Evolutionary conservation across 2,888 invertebrate species (phyloP).

Genomic region (Leptinotarsa peninsularis): DNA sequence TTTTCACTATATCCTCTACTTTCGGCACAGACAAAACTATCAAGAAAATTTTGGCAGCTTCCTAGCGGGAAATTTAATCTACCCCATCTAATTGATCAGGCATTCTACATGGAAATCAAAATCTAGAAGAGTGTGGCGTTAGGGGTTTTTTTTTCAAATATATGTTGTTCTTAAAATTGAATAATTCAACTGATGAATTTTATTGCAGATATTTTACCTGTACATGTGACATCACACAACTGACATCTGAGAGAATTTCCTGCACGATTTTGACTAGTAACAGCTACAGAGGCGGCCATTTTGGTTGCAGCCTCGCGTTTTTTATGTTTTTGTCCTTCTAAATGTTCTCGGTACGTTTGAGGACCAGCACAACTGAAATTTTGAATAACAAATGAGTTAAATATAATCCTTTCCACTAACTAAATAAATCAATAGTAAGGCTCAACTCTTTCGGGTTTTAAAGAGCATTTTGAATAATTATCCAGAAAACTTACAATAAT

Average conservation of each 20-base stretch:
- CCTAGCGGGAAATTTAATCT: slow-evolving; percentile 6
- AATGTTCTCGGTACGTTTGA: slow-evolving; percentile 91
- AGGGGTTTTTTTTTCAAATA: background rate
- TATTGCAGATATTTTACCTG: slow-evolving; percentile 67
- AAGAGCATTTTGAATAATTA: too few relatives aligned
- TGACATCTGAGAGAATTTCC: slow-evolving; percentile 90
- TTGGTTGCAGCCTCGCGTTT: slow-evolving; percentile 94
- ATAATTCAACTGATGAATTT: too few relatives aligned
- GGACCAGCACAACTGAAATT: slow-evolving; percentile 64
- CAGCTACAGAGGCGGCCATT: slow-evolving; percentile 74
- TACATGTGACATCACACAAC: slow-evolving; percentile 98
- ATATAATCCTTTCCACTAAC: too few relatives aligned
- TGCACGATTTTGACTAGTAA: slow-evolving; percentile 73
- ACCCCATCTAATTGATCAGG: background rate
- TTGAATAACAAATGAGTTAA: too few relatives aligned
- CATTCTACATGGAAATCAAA: background rate
- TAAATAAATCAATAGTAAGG: too few relatives aligned
- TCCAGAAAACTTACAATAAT: too few relatives aligned
- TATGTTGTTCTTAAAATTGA: background rate
- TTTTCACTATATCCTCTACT: background rate
- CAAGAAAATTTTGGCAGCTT: background rate
- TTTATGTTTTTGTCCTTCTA: slow-evolving; percentile 99
- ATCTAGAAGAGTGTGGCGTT: background rate
- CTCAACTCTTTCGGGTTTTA: too few relatives aligned
- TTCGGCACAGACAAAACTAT: slow-evolving; percentile 11